Evolutionary conservation across 2,113 vertebrate genomes (phyloP).

Genomic region (Misgurnus anguillicaudatus): DNA sequence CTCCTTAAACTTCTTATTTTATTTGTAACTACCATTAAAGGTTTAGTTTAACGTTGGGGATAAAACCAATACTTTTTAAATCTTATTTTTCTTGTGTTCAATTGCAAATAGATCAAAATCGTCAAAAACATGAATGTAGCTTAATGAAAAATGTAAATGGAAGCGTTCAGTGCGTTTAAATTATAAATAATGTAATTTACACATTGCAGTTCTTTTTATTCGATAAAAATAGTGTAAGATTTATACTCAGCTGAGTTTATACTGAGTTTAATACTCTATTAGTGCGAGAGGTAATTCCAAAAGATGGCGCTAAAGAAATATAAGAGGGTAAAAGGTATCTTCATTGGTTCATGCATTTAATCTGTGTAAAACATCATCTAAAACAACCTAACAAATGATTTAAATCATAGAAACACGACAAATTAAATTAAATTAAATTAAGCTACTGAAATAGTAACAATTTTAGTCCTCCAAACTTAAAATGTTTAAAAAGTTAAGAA

Average conservation of each 20-base stretch:
- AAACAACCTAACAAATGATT: not conserved
- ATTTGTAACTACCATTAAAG: not conserved
- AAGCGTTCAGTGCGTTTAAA: too few species aligned
- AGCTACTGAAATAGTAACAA: too few species aligned
- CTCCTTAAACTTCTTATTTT: not conserved
- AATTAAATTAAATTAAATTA: not conserved
- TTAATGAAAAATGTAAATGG: too few species aligned
- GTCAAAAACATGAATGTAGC: too few species aligned
- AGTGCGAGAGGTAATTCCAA: conserved; percentile 43
- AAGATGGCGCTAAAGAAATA: conserved; percentile 61
- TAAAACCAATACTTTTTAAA: too few species aligned
- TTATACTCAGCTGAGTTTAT: too few species aligned
- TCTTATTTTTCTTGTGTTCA: too few species aligned
- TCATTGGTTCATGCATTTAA: not conserved
- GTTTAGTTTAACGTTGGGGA: too few species aligned
- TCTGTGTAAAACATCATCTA: too few species aligned
- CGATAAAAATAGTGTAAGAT: too few species aligned
- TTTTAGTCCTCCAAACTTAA: not conserved
- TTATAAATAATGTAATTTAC: not conserved
- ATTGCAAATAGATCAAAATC: too few species aligned
- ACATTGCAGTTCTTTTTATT: not conserved
- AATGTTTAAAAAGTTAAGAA: too few species aligned
- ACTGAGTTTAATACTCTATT: conserved; percentile 1
- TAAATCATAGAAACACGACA: not conserved
- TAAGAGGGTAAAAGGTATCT: conserved; percentile 35